Evolutionary conservation across 2,888 invertebrate species (phyloP).

Genomic region (Meteorus cinctellus): DNA sequence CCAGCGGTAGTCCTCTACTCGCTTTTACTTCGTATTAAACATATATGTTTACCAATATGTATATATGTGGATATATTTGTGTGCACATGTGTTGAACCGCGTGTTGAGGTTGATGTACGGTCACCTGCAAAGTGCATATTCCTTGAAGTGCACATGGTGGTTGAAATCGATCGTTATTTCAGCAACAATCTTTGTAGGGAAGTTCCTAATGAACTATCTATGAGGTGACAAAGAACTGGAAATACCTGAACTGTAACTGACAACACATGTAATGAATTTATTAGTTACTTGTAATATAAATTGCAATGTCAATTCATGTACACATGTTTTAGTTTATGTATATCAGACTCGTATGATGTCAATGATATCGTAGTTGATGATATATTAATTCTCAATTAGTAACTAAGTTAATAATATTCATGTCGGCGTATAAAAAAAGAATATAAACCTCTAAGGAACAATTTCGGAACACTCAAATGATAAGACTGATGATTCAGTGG

Average conservation of each 20-base stretch:
- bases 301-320: background rate
- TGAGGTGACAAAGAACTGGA: background rate
- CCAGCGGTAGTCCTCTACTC: background rate
- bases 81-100: background rate
- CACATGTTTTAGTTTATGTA: too few species aligned
- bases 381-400: too few species aligned
- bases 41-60: background rate
- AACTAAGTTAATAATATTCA: too few species aligned
- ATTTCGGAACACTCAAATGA: too few species aligned
- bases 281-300: background rate
- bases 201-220: slow-evolving; percentile 7
- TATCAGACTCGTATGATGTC: too few species aligned
- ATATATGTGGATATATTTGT: background rate
- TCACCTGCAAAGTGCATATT: slow-evolving; percentile 16
- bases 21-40: background rate
- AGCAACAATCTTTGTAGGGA: slow-evolving; percentile 11
- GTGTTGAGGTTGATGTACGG: background rate
- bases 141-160: background rate
- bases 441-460: too few species aligned
- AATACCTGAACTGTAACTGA: too few species aligned
- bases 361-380: too few species aligned
- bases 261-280: too few species aligned
- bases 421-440: too few species aligned
- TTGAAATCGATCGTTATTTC: slow-evolving; percentile 11
- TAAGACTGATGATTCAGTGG: too few species aligned